Evolutionary conservation across 2,113 vertebrate genomes (phyloP), one percentile per base, ranked within the genome.

Genomic region (Bubo blakistoni): DNA sequence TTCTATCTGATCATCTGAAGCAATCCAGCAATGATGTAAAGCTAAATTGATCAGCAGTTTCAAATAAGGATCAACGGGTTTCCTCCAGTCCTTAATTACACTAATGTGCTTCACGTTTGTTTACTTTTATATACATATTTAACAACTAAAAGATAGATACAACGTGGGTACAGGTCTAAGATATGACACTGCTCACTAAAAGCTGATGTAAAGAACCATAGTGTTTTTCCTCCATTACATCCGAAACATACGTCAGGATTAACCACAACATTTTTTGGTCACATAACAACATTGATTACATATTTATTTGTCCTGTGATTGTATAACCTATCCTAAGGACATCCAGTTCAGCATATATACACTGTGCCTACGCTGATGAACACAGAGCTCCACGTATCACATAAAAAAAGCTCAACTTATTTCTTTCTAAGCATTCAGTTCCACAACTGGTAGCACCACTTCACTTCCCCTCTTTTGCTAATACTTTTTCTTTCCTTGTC

Each of bases 1-100:
- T 97, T 92, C 88, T 86, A 88, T 93, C 88, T 91, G 81, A 97
- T 93, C 90, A 91, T 96, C 91, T 94, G 93, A 95, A 94, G 78
- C 42, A 92, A 90, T 24, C 36, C 90, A 88, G 20, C 29, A 90
- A 58, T n/a, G 59, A 96, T 62, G 65, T 57, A 95, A 97, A 96
- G 83, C 71, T 93, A 84, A 97, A 96, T 94, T 94, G 96, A 96
- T 94, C 82, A 91, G 79, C 81, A 91, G 58, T 94, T 96, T 94
- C 74, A 88, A 97, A 92, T 76, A 89, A 76, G 51, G 84, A 94
- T 92, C 95, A 94, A 55, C 59, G 82, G 52, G 65, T 84, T 97
- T 97, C 90, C 96, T 96, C 72, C 86, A 91, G 88, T 81, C 63
- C 84, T 93, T 92, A 96, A 95, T 94, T 96, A 89, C 29, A 61